Base-by-base conservation (phyloP, 2,797 vertebrate species). In the Poecilia velifera region DNA sequence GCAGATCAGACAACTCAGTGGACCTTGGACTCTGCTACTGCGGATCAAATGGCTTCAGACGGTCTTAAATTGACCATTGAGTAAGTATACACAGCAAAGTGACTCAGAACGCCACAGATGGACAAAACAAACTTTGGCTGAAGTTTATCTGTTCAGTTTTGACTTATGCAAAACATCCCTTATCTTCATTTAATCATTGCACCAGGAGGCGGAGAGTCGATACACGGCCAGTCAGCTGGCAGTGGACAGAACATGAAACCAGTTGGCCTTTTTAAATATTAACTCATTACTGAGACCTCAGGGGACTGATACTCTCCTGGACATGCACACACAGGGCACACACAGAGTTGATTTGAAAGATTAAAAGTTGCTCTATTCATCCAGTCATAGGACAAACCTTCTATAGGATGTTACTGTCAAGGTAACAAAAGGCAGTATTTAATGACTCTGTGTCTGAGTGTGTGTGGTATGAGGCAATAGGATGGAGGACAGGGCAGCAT, bases 211-310 rank as follows among this genome's bases (percentile, higher is more conserved):
- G 75, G 74, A 73, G 81, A 79, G 77, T 20, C 85, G 77, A 93
- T 88, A 84, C 53, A 77, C 77, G 89, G 92, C 79, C 79, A 90
- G 85, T 90, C 82, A 78, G 81, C 80, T 80, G 82, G 82, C 78
- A 82, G 82, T 80, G 77, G 82, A 36, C 74, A 59, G 93, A 96
- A 96, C 94, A 91, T 85, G 94, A 96, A 88, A 95, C 95, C 86
- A 39, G 47, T 41, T 43, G 66, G 77, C 86, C 93, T 91, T 88
- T 94, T 96, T 92, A 96, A 96, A 96, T 96, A 96, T 96, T 96
- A 96, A 96, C 94, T 87, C 84, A 49, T 53, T 72, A 76, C 79
- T 53, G 73, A 82, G 82, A 82, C 76, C 80, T 76, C 45, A 57
- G 41, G 81, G 76, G n/a, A 85, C 76, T 73, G 46, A 85, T 8